Evolutionary conservation across 2,113 vertebrate species (phyloP).

Genomic region (Mormyrus iriodes): DNA sequence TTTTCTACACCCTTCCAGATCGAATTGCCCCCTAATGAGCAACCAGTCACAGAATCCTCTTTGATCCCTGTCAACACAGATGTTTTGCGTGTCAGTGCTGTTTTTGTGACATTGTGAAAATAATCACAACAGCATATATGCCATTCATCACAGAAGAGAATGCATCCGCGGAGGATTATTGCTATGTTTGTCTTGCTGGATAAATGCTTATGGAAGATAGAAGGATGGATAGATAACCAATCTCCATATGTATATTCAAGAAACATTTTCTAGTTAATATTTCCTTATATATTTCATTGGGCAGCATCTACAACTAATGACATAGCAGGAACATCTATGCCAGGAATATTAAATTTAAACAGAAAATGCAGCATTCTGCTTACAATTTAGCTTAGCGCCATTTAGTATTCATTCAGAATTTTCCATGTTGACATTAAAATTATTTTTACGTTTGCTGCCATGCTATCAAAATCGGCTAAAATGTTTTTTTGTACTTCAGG

Average conservation of each 20-base stretch:
- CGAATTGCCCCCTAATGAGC: background rate
- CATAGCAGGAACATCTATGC: background rate
- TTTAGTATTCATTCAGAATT: background rate
- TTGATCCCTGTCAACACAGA: background rate
- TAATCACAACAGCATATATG: background rate
- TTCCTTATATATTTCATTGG: background rate
- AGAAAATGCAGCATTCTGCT: background rate
- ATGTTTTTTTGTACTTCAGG: background rate
- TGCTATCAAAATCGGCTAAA: background rate
- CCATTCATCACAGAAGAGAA: background rate
- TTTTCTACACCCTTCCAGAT: background rate
- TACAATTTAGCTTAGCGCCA: background rate
- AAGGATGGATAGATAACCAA: background rate
- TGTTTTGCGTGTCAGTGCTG: background rate
- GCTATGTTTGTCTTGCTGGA: background rate
- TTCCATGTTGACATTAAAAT: background rate
- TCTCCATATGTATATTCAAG: background rate
- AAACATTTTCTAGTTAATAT: background rate
- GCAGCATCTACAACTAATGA: background rate
- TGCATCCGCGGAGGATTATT: background rate
- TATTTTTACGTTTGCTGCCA: background rate
- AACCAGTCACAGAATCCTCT: background rate
- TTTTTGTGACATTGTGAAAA: background rate
- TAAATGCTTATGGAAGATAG: background rate
- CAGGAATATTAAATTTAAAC: background rate